Base-by-base conservation (phyloP, 2,888 invertebrate genomes). In the Cheilosia vernalis region DNA sequence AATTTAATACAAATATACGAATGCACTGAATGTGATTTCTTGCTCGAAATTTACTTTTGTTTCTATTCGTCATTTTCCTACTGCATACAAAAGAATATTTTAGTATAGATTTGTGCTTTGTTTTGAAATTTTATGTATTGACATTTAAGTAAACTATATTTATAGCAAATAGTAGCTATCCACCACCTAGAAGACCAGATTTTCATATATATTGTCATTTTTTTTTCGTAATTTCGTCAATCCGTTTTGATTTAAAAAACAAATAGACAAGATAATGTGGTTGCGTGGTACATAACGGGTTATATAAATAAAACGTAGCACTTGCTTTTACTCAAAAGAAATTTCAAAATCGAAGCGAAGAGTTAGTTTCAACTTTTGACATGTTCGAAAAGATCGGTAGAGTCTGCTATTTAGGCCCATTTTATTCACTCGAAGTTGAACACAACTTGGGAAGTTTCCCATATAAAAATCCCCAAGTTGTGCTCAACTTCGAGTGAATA, bases 101-200 rank as follows among this genome's bases (percentile, higher is more conserved):
- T 33, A 49, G 81, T 76, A 77, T 86, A 77, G 30, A 63, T 82
- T 51, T 82, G 81, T 86, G 81, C 66, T 80, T 85, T 76, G 53
- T 81, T 67, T 69, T 56, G 30, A 6, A 51, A 15, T 56, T 55
- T 49, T 42, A 58, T 72, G 27, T 44, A 66, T 13, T 42, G 10
- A 79, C 17, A 53, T 61, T 37, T 0, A 33, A 55, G 19, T 37
- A 66, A 27, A 66, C 27, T 37, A 30, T 17, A 6, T 19, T 37
- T 24, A 17, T 47, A 30, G 4, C n/a, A 49, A 64, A 40, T 51
- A 42, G 37, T 42, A 51, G 58, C 47, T 55, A 60, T 77, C 77
- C 81, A 77, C 81, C 81, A 82, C 58, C 58, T 58, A 81, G 51
- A 66, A 64, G 33, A 81, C 13, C 6, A 4, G 10, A 37, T 47